Evolutionary conservation across 1,140 invertebrate species (phyloP).

Genomic region (Drosophila fuyamai): DNA sequence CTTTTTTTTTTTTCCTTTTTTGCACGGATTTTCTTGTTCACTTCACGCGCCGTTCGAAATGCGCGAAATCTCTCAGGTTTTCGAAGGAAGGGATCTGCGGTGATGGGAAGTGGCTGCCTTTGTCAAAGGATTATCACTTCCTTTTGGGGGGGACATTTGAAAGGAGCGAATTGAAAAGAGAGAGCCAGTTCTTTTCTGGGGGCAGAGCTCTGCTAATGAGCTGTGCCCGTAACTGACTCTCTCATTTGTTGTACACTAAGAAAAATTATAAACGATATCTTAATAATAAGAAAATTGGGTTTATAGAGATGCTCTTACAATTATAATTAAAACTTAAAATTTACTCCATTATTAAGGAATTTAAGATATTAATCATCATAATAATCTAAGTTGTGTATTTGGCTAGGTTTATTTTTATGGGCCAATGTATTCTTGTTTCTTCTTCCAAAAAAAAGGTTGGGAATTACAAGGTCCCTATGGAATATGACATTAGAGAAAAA

Average conservation of each 20-base stretch:
- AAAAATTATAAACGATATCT: not conserved
- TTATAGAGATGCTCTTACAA: too few relatives aligned
- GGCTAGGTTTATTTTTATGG: too few relatives aligned
- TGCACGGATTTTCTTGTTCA: constrained; percentile 50
- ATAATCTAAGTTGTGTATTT: too few relatives aligned
- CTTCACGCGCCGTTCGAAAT: constrained; percentile 74
- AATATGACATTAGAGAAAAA: too few relatives aligned
- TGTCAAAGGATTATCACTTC: constrained; percentile 83
- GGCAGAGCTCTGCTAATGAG: constrained; percentile 53
- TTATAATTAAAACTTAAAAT: too few relatives aligned
- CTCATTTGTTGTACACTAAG: not conserved
- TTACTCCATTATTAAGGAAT: too few relatives aligned
- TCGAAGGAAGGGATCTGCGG: not conserved
- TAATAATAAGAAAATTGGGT: too few relatives aligned
- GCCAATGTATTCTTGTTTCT: too few relatives aligned
- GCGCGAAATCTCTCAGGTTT: constrained; percentile 65
- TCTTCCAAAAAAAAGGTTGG: too few relatives aligned
- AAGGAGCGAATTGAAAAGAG: not conserved
- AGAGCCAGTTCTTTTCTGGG: constrained; percentile 5
- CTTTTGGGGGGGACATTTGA: constrained; percentile 32
- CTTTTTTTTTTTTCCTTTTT: constrained; percentile 23
- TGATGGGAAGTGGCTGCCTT: constrained; percentile 42
- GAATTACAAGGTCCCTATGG: too few relatives aligned
- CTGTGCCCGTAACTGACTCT: constrained; percentile 37
- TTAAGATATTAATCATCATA: too few relatives aligned